Evolutionary conservation across 2,888 invertebrate species (phyloP), one percentile per base, ranked within the genome.

Genomic region (Caenorhabditis macrosperma): DNA sequence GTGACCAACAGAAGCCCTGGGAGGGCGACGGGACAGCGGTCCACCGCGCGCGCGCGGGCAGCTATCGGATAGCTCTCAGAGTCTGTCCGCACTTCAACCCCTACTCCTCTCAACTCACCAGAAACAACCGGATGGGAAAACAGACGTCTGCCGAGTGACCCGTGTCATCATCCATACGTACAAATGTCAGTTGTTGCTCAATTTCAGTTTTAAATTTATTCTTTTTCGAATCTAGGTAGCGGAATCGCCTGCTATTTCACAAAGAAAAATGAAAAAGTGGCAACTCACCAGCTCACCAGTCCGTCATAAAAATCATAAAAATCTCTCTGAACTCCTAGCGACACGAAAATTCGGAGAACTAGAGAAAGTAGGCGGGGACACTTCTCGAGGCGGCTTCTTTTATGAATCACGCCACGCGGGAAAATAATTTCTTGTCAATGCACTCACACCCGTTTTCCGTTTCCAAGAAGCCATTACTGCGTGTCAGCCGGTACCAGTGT

Each of bases 41-140:
- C 44, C n/a, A 12, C 26, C 22, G 28, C 57, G 48, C 75, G 50
- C 59, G 64, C 59, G 69, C n/a, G 59, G 72, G 72, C 64, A 75
- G 75, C 75, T 75, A 67, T 75, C 61, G 54, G 75, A 75, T 67
- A 75, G 75, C 75, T 67, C 67, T 55, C 59, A 57, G 57, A 48
- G 63, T 64, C 74, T 57, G 60, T 75, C 61, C 66, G 71, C 71
- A 71, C 71, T 71, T 61, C 71, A 71, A 61, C 71, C n/a, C n/a
- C 69, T 69, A 52, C 59, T 50, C 38, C 64, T 74, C 57, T 59
- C 38, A 41, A 12, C 52, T 60, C 50, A 7, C n/a, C 35, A 28
- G 50, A 64, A 64, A 63, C 60, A 55, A 55, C 44, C 63, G 46
- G 63, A 61, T 50, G 22, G 48, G 30, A 66, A 44, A 24, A 26